Base-by-base conservation (phyloP, 2,797 vertebrate genomes). In the Aythya fuligula region DNA sequence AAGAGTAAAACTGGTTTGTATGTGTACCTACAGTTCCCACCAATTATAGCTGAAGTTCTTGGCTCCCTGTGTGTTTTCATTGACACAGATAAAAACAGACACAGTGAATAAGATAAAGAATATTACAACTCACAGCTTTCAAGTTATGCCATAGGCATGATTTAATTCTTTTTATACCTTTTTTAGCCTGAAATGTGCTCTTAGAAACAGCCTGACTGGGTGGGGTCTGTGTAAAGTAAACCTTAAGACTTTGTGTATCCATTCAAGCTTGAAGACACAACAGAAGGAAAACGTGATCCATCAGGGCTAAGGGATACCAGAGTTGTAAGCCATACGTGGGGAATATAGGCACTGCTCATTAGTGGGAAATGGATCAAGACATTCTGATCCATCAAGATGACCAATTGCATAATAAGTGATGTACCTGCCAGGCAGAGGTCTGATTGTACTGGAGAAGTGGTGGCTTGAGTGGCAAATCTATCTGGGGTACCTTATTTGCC, bases 291-390 rank as follows among this genome's bases (percentile, higher is more conserved):
- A 4, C 3, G 6, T 27, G 25, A 12, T 6, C 4, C 24, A 49
- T 5, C 3, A 17, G 28, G 30, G 38, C 14, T 73, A 11, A 6
- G 51, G 36, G 30, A 5, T 19, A 3, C 28, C 12, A 18, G 3
- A 28, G n/a, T 6, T 1, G 0, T 51, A 21, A 58, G 27, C 8
- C 2, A 1, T 16, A 5, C 4, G 0, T 0, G 1, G 34, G 10
- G 34, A 30, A 30, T 20, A 16, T 9, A 79, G 38, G 34, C 41
- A 21, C 43, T 67, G 53, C 39, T 64, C 1, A 0, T 11, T 3
- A 6, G 2, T 7, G 21, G 28, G 21, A 61, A 28, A 20, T 2
- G 17, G 22, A 51, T 49, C 39, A 21, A 51, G 51, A 22, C 1
- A 1, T 27, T 74, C n/a, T 69, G 16, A 56, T n/a, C 10, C 30